Percentiles rank a stretch among this genome's conserved stretches.
phyloP scores from a whole-genome alignment of 2,888 invertebrate genomes.

The Trachelus stipa region DNA sequence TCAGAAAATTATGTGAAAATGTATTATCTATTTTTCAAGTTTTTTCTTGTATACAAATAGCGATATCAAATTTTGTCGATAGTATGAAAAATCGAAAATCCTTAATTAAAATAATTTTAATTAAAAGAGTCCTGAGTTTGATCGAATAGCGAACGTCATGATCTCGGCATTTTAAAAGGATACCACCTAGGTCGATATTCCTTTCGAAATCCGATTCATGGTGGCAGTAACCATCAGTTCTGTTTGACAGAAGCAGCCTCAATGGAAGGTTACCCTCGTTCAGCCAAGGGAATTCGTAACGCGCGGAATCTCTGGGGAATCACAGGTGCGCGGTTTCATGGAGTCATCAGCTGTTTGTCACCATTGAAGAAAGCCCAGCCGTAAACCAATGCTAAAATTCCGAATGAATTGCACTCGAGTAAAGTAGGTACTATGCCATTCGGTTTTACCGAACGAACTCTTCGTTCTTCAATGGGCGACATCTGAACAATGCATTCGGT shows the following conservation, averaged over 20 bases:
- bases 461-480: not conserved
- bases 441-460: not conserved
- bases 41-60: too few species aligned
- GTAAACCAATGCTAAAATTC: not conserved
- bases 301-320: slow-evolving; percentile 1
- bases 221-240: not conserved
- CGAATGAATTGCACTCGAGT: not conserved
- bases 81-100: too few species aligned
- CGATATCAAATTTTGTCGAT: too few species aligned
- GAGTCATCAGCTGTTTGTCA: slow-evolving; percentile 5
- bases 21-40: too few species aligned
- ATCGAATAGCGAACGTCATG: not conserved
- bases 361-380: slow-evolving; percentile 1
- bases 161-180: not conserved
- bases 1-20: too few species aligned
- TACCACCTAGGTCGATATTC: not conserved
- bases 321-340: slow-evolving; percentile 4
- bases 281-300: not conserved
- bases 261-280: not conserved
- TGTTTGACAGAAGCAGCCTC: not conserved
- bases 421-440: not conserved
- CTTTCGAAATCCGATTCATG: not conserved
- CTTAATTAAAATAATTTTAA: too few species aligned
- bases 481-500: not conserved
- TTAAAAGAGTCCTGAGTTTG: too few species aligned